A percentile compares a stretch with the other conserved stretches of the same genome.
These are phyloP conservation scores for Protophormia terraenovae DNA, from an alignment of 2,888 invertebrate genomes.

Conservation along the genomic window DNA sequence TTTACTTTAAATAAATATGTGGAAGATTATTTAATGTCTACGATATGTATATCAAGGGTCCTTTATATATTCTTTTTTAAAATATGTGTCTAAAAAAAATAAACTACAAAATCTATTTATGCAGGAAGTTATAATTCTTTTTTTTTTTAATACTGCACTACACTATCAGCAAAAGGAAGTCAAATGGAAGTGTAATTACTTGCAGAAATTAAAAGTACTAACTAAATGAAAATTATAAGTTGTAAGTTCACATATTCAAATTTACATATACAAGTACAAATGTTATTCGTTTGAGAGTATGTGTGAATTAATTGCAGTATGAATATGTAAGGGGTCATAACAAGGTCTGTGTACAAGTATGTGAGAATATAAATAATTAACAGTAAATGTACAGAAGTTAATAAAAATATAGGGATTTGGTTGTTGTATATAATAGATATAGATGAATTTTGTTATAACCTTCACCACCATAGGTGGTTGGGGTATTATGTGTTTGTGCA, in stretches of 20 bases:
- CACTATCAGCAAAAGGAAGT: background rate
- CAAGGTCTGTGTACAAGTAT: background rate
- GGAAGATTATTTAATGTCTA: too few relatives aligned
- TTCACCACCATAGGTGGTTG: too few relatives aligned
- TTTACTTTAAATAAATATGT: too few relatives aligned
- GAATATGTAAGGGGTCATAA: background rate
- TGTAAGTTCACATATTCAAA: background rate
- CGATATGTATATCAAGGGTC: too few relatives aligned
- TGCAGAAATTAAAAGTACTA: slow-evolving; percentile 11
- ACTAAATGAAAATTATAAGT: slow-evolving; percentile 5
- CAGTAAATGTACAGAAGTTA: background rate
- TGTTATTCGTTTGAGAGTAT: background rate
- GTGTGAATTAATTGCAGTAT: background rate
- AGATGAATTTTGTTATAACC: too few relatives aligned
- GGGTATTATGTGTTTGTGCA: too few relatives aligned
- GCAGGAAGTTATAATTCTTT: background rate
- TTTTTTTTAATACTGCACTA: background rate
- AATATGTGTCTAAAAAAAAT: background rate
- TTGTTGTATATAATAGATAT: too few relatives aligned
- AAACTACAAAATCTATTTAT: background rate
- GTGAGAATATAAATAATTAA: background rate
- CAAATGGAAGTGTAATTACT: slow-evolving; percentile 32
- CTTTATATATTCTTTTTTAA: background rate
- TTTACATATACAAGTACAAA: background rate
- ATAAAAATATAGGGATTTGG: background rate